Evolutionary conservation across 30 jellyfish, hydroid and myxozoan species (phyloP), one percentile per base, ranked within the genome.

Genomic region (Clytia hemisphaerica): DNA sequence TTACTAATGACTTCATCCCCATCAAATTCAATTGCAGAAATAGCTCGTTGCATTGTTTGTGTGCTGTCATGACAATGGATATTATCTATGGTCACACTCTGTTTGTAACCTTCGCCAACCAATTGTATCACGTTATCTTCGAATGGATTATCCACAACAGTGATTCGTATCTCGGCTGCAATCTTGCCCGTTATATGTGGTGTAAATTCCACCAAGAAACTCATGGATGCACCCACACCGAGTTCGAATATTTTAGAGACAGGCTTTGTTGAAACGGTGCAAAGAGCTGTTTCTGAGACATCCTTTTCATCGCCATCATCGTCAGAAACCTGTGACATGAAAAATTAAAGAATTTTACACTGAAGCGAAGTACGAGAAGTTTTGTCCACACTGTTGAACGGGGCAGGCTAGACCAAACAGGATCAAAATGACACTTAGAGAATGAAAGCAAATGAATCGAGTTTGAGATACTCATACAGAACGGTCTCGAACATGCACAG

Each of bases 61-160:
- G 60, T n/a, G 2, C 9, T 9, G 6, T n/a, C 24, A 46, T 46
- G 30, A 3, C 18, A 30, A 3, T 79, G 92, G n/a, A 87, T 87
- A 47, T 87, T 87, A 38, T 87, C 97, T 28, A 87, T 48, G 6
- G 97, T 87, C 22, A 87, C 71, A 42, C 80, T 94, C 35, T 87
- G 93, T 46, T 55, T 75, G 50, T 72, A 87, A 0, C 94, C 94
- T 55, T 87, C 97, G 12, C 97, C 97, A 24, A 87, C 72, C 0
- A 87, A 61, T 57, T 87, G 90, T 1, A 87, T 79, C 25, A 67
- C 47, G 12, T 83, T 69, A 61, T 87, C 94, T 61, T 87, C 97
- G 57, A 76, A 87, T 0, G 97, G 97, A 51, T 87, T 87, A 60
- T 87, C 93, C 27, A 71, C 88, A 48, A 87, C 94, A 9, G 92